Evolutionary conservation across 2,113 vertebrate genomes (phyloP), one percentile per base, ranked within the genome.

Genomic region (Mystacornis crossleyi): DNA sequence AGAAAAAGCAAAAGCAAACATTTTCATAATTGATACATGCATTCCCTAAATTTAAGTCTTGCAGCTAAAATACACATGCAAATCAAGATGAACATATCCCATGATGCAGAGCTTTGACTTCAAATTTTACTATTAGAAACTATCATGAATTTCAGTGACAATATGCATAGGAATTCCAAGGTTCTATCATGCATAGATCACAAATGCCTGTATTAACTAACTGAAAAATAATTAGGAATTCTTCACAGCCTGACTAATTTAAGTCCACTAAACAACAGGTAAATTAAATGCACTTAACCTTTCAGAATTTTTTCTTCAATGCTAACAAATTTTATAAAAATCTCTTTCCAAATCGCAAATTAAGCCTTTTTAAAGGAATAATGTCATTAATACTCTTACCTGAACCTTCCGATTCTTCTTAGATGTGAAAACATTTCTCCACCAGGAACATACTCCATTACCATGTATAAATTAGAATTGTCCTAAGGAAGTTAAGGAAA

Each of bases 381-480:
- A 24, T 18, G 11, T 42, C 34, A 87, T 47, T 72, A 95, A 87
- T n/a, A 53, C 18, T 74, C 83, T 96, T 97, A 99, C 99, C 99
- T 99, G 99, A 99, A 99, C 97, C 99, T 99, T 98, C 99, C 99
- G 36, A 99, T 99, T 98, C 99, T 99, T 98, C 99, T 99, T 97
- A 99, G 99, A 98, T 99, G 99, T 95, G 99, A 99, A 97, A 99
- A 99, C 99, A 99, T 99, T 98, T 99, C 99, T 94, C 99, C 99
- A 62, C 99, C 99, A 61, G 99, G 99, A 81, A 99, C 99, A 96
- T 99, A 99, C 97, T 99, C 99, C 99, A 99, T 99, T 97, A 99
- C 98, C 99, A 99, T 99, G 98, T 99, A 99, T 98, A 99, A 99
- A 98, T 99, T 99, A 98, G 99, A 99, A 98, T 99, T 99, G 98